Evolutionary conservation across 2,888 invertebrate genomes (phyloP), one percentile per base, ranked within the genome.

Genomic region (Troglohyphantes excavatus): DNA sequence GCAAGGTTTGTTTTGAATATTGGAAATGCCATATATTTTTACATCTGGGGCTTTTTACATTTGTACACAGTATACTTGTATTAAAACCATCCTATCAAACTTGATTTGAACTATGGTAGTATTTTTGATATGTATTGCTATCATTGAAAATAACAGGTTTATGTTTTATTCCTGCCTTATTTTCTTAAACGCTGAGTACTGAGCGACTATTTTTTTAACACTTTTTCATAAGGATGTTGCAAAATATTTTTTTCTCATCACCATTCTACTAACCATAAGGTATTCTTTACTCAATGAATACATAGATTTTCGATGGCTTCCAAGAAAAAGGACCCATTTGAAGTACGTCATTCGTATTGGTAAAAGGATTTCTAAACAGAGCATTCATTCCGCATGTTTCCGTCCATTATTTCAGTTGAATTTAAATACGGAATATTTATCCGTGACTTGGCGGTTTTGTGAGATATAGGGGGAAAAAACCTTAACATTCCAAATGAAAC

Each of bases 381-480:
- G 61, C 61, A 61, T 82, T 82, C 72, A 82, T 82, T 19, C 72
- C 59, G 39, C 33, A 53, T 11, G 29, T 75, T 84, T 75, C 53
- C 39, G 29, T 70, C 11, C 70, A 33, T 33, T 39, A 26, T 70
- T 76, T 70, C 33, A 7, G 76, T 46, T 61, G 85, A 86, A 86
- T 86, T 86, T 86, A 86, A 73, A 78, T 70, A 26, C 19, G 7
- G 85, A 76, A 86, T 86, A 86, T 86, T 78, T 86, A 78, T 86
- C 72, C 11, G 29, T 19, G 46, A 59, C 67, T 11, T 27, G 59
- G 65, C 46, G 72, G 83, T 83, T 75, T 73, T 43, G 3, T 2
- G 53, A n/a, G n/a, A n/a, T n/a, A n/a, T n/a, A n/a, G n/a, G n/a
- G 7, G 9, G 21, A 78, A 65, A 17, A 26, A 27, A 13, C n/a